Base-by-base conservation (phyloP, 2,888 invertebrate species). In the Campopleginae sp. region DNA sequence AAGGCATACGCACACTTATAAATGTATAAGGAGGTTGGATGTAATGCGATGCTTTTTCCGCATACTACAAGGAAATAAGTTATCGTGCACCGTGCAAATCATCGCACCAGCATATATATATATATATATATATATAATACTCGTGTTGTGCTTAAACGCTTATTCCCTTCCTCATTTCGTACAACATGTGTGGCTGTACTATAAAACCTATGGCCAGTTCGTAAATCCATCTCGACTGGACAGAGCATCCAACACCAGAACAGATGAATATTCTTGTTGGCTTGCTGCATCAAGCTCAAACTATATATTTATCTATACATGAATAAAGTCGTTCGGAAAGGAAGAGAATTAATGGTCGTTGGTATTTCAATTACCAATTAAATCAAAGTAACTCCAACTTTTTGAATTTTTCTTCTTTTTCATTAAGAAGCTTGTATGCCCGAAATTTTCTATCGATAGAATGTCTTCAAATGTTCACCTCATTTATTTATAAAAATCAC, bases 211-310 rank as follows among this genome's bases (percentile, higher is more conserved):
- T 74, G 76, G 80, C 80, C 63, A 65, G 80, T 84, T 84, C 80
- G 84, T 84, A 84, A 84, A 84, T 84, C 83, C 83, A 84, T 84
- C 83, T 74, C 80, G 46, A 19, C 70, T 63, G 75, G 83, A 84
- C 80, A 84, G 83, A 48, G 38, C 48, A 80, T 76, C 83, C 80
- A 70, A 46, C 75, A 76, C 68, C 58, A 27, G 61, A 48, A 19
- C 27, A 33, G 72, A 61, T 46, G 66, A 72, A 79, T 83, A 75
- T 65, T 75, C 72, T 68, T 58, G 46, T 82, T 38, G 61, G 61
- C 46, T 70, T 33, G 66, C 38, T 33, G 66, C 38, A 14, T 48
- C 2, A 65, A 63, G 33, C 63, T 33, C 19, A n/a, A 17, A 48
- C 33, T 33, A 65, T 19, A 38, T 72, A 46, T 46, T 48, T 58